Base-by-base conservation (phyloP, 2,113 vertebrate species). In the Puffinus mauretanicus region DNA sequence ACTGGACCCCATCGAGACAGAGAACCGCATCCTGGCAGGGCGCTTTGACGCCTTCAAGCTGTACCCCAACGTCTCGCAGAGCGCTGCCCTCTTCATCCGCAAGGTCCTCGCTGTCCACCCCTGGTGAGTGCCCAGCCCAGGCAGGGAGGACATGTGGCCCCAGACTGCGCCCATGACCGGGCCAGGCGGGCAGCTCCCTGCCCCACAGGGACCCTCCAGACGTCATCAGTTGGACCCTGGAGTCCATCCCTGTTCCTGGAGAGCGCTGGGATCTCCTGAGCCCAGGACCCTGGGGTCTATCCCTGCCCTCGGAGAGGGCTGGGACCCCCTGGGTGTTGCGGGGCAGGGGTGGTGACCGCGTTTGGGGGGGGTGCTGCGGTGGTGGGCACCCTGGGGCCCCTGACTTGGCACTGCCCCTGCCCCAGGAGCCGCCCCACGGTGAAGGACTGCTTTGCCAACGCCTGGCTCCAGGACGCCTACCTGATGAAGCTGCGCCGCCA, bases 61-160 rank as follows among this genome's bases (percentile, higher is more conserved):
- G 51, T 99, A 99, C 97, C 99, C 99, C 97, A 99, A 99, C 4
- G 99, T 99, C 93, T 99, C 99, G 16, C 99, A 99, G 98, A 99
- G 98, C 84, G 99, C 99, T 96, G 99, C 99, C 77, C 98, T 99
- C 96, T 99, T 99, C 97, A 98, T 99, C 76, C 98, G 99, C 90
- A 99, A 99, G 97, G 98, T 99, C 95, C 99, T 99, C 65, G 98
- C 99, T 55, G 98, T 99, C 93, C 99, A 99, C 90, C 99, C 99
- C 86, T 99, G 99, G 99, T 99, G 95, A 99, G 99, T 96, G 62
- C 44, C 42, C 2, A 4, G 13, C 36, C 71, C 44, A 54, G 25
- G 9, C 40, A 25, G 44, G 36, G 26, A 55, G 9, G 30, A 64
- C 21, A 34, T 0, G 0, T 42, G 58, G 17, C 84, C 47, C 38